Evolutionary conservation across 2,113 vertebrate genomes (phyloP), one percentile per base, ranked within the genome.

Genomic region (Nettapus auritus): DNA sequence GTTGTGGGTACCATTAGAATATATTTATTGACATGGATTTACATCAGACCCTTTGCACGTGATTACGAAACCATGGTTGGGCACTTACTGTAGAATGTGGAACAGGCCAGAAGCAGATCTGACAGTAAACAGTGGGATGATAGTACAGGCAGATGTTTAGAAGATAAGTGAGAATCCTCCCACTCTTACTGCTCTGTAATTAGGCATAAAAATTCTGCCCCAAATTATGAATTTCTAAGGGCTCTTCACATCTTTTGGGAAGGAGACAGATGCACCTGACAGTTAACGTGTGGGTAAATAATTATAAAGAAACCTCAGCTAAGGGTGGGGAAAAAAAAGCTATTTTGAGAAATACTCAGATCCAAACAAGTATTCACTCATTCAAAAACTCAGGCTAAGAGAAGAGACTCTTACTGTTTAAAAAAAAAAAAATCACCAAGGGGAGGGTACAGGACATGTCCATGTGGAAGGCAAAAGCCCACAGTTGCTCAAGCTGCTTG

Each of bases 361-460:
- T 55, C 6, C 42, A 50, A 64, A 12, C 13, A 68, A 44, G 19
- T 40, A 34, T 42, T 44, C 21, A 26, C 38, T 64, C 33, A 15
- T 36, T 57, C 28, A 11, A 18, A 31, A 79, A 1, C 13, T 52
- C 8, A 0, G 10, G 76, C 55, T 44, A 23, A 73, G 82, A 48
- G 36, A 66, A 18, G 50, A 60, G 48, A 36, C 8, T 8, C 3
- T 2, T 13, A 40, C 64, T 82, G 38, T 40, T 48, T 46, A 48
- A 48, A 48, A 48, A 46, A 50, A 52, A 40, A 69, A 22, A 69
- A 73, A 62, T n/a, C 3, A 25, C 4, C 0, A 26, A 4, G 25
- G 28, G 5, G 42, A 48, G 36, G 28, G 13, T 13, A 25, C 13
- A 1, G 46, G 7, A 2, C 2, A 0, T 8, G 36, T 60, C 57